These are phyloP conservation scores for Crotophaga sulcirostris DNA, from an alignment of 2,113 vertebrate genomes.

Conservation along the genomic window DNA sequence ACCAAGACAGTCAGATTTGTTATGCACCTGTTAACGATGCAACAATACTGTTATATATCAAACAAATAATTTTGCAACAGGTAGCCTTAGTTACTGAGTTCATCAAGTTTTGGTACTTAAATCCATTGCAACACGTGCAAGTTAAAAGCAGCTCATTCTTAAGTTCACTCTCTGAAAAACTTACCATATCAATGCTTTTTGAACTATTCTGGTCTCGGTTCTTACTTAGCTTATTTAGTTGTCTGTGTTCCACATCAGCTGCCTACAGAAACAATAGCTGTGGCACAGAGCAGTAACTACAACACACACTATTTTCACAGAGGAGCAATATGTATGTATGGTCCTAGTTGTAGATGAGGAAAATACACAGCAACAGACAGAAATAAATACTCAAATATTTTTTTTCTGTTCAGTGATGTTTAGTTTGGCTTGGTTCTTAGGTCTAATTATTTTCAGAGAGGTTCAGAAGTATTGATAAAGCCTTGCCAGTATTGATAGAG, in stretches of 20 bases:
- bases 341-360: neutral
- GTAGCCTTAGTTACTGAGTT: neutral
- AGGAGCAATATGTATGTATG: neutral
- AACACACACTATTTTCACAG: neutral
- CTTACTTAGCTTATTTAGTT: neutral
- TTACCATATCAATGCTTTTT: neutral
- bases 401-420: neutral
- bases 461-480: neutral
- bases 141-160: neutral
- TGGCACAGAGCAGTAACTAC: neutral
- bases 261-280: neutral
- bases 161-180: neutral
- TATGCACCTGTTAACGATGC: neutral
- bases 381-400: neutral
- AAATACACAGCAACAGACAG: neutral
- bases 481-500: neutral
- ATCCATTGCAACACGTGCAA: neutral
- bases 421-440: neutral
- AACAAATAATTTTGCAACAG: neutral
- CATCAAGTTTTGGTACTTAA: neutral
- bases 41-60: neutral
- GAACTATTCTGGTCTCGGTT: neutral
- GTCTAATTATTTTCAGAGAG: neutral
- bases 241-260: neutral
- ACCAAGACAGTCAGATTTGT: neutral